A percentile compares a stretch with the other conserved stretches of the same genome.
phyloP scores from a whole-genome alignment of 2,888 invertebrate genomes.

The Aphidius colemani region DNA sequence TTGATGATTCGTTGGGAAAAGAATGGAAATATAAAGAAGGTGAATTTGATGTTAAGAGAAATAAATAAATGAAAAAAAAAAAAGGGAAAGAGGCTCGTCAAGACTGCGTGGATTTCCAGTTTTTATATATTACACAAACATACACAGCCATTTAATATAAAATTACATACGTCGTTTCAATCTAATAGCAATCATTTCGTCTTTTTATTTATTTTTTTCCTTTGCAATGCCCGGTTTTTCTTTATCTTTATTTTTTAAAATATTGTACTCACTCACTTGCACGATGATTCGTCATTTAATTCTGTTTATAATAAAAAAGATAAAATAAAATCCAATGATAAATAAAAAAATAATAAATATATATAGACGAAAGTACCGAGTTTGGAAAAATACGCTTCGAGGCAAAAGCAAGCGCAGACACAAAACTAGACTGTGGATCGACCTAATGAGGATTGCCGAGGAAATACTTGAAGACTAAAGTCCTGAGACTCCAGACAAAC shows the following conservation, averaged over 20 bases:
- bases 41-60: too few relatives aligned
- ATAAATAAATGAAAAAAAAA: constrained; percentile 23
- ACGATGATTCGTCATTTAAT: constrained; percentile 20
- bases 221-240: constrained; percentile 15
- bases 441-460: constrained; percentile 58
- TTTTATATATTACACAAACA: constrained; percentile 44
- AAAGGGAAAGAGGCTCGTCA: constrained; percentile 40
- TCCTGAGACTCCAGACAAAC: too few relatives aligned
- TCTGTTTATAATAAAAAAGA: constrained; percentile 4
- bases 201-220: constrained; percentile 22
- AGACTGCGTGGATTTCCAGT: constrained; percentile 53
- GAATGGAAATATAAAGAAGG: too few relatives aligned
- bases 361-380: constrained; percentile 11
- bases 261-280: neutral
- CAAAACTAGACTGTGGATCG: constrained; percentile 43
- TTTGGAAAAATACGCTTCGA: neutral
- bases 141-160: too few relatives aligned
- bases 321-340: constrained; percentile 14
- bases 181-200: constrained; percentile 51
- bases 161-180: constrained; percentile 19
- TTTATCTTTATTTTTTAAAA: constrained; percentile 20
- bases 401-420: constrained; percentile 30
- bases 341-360: neutral
- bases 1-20: too few relatives aligned
- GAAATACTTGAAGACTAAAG: constrained; percentile 39